Evolutionary conservation across 2,888 invertebrate genomes (phyloP).

Genomic region (Lypha dubia): DNA sequence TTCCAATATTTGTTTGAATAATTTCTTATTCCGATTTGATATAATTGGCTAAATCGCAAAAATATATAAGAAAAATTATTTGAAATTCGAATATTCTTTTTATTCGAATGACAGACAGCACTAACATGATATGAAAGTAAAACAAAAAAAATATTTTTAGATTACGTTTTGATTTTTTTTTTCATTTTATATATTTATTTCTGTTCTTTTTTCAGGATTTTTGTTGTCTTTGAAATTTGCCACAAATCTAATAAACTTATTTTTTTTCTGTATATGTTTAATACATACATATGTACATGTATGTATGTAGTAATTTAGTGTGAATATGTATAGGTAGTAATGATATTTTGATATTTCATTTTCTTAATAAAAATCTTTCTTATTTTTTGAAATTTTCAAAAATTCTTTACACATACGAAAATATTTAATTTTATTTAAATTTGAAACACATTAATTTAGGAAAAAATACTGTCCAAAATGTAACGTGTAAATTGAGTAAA

Average conservation of each 20-base stretch:
- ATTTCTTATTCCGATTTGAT: too few species aligned
- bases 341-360: constrained; percentile 2
- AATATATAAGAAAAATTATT: too few species aligned
- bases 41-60: too few species aligned
- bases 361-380: neutral
- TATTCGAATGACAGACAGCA: neutral
- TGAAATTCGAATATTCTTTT: neutral
- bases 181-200: constrained; percentile 51
- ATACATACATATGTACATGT: too few species aligned
- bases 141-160: constrained; percentile 12
- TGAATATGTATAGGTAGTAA: constrained; percentile 19
- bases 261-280: constrained; percentile 37
- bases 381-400: constrained; percentile 22
- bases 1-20: too few species aligned
- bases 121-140: constrained; percentile 12
- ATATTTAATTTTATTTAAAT: neutral
- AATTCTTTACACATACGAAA: constrained; percentile 22
- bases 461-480: constrained; percentile 22
- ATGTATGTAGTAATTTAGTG: constrained; percentile 40
- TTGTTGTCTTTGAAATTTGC: constrained; percentile 4
- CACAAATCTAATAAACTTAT: constrained; percentile 57
- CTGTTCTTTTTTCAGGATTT: constrained; percentile 24
- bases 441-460: constrained; percentile 15
- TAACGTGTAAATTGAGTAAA: constrained; percentile 13
- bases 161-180: constrained; percentile 51